Conservation (phyloP, 2,797 vertebrate genomes). For the Crocodylus rhombifer region DNA sequence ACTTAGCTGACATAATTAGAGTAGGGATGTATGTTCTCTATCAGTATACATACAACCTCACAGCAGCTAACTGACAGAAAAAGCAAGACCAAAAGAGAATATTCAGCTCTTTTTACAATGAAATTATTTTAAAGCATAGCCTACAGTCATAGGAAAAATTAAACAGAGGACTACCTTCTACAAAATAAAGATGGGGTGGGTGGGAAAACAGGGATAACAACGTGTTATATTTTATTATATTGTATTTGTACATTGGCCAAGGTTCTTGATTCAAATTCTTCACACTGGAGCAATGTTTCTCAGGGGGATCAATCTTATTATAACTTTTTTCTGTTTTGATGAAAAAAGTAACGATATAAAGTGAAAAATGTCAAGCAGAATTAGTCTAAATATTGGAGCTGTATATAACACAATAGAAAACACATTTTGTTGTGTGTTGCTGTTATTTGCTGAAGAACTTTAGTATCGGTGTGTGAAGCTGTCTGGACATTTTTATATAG, state of each 20-base stretch:
- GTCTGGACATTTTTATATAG: not conserved
- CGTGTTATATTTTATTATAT: not conserved
- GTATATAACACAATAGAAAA: slow-evolving; percentile 59
- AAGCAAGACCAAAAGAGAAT: not conserved
- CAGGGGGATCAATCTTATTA: slow-evolving; percentile 47
- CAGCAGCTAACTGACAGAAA: not conserved
- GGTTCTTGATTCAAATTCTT: slow-evolving; percentile 53
- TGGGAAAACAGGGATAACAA: slow-evolving; percentile 29
- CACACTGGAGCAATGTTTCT: slow-evolving; percentile 57
- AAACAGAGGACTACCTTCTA: not conserved
- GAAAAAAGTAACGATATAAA: slow-evolving; percentile 64
- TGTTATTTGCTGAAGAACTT: slow-evolving; percentile 55
- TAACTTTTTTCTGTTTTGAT: slow-evolving; percentile 65
- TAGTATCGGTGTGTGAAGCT: slow-evolving; percentile 51
- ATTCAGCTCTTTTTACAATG: not conserved
- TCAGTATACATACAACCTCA: not conserved
- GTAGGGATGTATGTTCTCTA: not conserved
- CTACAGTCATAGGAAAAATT: not conserved
- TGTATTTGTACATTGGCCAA: slow-evolving; percentile 33
- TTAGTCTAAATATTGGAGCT: slow-evolving; percentile 49
- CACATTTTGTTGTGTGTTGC: slow-evolving; percentile 42
- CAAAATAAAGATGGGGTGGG: not conserved
- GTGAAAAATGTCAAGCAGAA: slow-evolving; percentile 66
- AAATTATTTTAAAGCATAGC: not conserved
- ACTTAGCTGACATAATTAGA: not conserved